Base-by-base conservation (phyloP, 2,797 vertebrate genomes). In the Vireo griseus region DNA sequence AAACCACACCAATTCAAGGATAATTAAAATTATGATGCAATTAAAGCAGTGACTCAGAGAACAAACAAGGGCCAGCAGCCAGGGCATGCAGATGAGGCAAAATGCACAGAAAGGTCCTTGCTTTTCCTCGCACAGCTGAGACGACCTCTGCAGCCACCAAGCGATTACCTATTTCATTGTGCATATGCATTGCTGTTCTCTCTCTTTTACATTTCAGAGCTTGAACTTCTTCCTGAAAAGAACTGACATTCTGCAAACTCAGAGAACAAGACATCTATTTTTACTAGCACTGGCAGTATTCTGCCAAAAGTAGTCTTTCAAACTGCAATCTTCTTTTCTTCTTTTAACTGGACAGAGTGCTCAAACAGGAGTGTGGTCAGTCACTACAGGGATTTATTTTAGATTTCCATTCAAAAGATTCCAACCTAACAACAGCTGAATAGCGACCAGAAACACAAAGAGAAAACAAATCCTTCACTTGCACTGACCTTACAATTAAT, bases 401-500 rank as follows among this genome's bases (percentile, higher is more conserved):
- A 87, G 16, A 42, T 89, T 79, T 89, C 63, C 52, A 71, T 88
- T 89, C 22, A 33, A 73, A 94, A 89, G 37, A 63, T 79, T 74
- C 45, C 11, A 2, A 50, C 47, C 39, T 77, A 92, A 84, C n/a
- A 58, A 55, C 35, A 40, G 57, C 28, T 77, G 61, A 92, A 63
- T 40, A 90, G 33, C 61, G 71, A 85, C 35, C 42, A 40, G 68
- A 92, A 33, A 75, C n/a, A 74, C 0, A 5, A 77, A 72, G 25
- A 68, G 39, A 77, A 93, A 89, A 76, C 59, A 89, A 45, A 76
- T 76, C n/a, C 69, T 92, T 88, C 44, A 72, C 39, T 86, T 86
- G 83, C 75, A 73, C 29, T 9, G 50, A 72, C 83, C 81, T 94
- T 81, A 96, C 58, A 92, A 83, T 42, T 82, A 9, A 66, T 93